phyloP scores from a whole-genome alignment of 53 echinoderm and acorn worm genomes.

The Temnopleurus reevesii region DNA sequence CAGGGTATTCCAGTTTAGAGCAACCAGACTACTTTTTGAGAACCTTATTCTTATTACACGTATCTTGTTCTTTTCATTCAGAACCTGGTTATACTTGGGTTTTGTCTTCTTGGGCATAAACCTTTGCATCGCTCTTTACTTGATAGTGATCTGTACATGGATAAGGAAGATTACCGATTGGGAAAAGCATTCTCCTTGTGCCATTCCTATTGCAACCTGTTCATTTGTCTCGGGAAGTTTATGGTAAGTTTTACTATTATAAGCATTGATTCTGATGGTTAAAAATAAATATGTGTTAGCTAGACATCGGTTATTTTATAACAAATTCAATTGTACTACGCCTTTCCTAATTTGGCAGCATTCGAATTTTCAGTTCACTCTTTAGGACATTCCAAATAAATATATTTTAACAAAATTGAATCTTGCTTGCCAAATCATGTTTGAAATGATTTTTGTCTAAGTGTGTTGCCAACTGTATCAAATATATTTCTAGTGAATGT shows the following conservation, averaged over 20 bases:
- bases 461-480: no score
- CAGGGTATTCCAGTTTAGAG: no score
- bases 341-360: no score
- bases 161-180: slow-evolving; percentile 89
- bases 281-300: neutral
- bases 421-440: no score
- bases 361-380: no score
- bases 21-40: no score
- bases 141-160: slow-evolving; percentile 86
- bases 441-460: no score
- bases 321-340: no score
- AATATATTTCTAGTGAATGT: neutral
- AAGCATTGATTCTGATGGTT: neutral
- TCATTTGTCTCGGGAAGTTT: slow-evolving; percentile 78
- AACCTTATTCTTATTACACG: no score
- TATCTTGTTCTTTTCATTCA: slow-evolving; percentile 24
- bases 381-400: no score
- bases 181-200: slow-evolving; percentile 84
- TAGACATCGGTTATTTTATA: neutral
- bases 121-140: slow-evolving; percentile 79
- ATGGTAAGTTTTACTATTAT: slow-evolving; percentile 84
- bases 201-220: slow-evolving; percentile 91
- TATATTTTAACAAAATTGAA: no score
- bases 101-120: slow-evolving; percentile 71
- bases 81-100: slow-evolving; percentile 86